Evolutionary conservation across 1,140 invertebrate genomes (phyloP).

Genomic region (Eueides isabella): DNA sequence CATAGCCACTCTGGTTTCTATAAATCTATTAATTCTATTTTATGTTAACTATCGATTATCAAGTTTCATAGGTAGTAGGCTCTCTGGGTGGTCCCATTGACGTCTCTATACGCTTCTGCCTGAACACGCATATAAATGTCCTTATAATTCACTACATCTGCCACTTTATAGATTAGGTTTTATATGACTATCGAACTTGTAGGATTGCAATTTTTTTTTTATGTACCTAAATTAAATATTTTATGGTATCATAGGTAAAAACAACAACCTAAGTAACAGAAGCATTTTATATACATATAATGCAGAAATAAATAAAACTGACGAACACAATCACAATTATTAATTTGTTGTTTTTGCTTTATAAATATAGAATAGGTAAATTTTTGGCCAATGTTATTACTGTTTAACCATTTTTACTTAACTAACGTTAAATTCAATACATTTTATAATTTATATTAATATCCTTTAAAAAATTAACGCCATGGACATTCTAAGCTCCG

Average conservation of each 20-base stretch:
- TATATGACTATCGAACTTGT: constrained; percentile 24
- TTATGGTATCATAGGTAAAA: neutral
- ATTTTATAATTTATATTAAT: neutral
- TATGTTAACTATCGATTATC: constrained; percentile 36
- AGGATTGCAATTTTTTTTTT: neutral
- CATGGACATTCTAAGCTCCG: constrained; percentile 32
- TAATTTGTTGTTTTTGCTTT: too few relatives aligned
- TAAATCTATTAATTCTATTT: neutral
- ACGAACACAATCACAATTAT: too few relatives aligned
- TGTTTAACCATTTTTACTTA: too few relatives aligned
- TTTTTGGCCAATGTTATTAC: too few relatives aligned
- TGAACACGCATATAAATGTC: constrained; percentile 73
- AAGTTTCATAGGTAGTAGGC: constrained; percentile 39
- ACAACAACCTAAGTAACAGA: too few relatives aligned
- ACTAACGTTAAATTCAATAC: too few relatives aligned
- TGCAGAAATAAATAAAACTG: too few relatives aligned
- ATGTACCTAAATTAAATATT: neutral
- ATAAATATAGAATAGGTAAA: too few relatives aligned
- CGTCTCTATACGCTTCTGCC: constrained; percentile 67
- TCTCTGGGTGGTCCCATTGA: constrained; percentile 72
- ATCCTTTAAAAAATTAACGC: neutral
- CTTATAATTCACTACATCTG: constrained; percentile 78
- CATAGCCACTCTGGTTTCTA: too few relatives aligned
- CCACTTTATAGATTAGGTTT: constrained; percentile 54
- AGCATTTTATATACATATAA: too few relatives aligned